Evolutionary conservation across 2,797 vertebrate genomes (phyloP).

Genomic region (Nannoperca australis): DNA sequence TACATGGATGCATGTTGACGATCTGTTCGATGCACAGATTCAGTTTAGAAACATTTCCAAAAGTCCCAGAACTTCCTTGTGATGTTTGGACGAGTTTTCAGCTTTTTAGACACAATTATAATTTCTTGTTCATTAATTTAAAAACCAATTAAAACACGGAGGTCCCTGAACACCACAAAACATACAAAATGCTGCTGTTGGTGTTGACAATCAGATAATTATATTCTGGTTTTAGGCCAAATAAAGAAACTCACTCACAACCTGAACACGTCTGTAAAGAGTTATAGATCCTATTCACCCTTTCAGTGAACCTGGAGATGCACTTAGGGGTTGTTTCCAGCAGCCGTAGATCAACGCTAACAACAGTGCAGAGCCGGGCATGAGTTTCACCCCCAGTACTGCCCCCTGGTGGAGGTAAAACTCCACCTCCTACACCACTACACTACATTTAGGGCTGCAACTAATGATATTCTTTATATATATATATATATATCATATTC

Average conservation of each 20-base stretch:
- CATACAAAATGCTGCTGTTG: background rate
- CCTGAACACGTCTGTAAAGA: conserved; percentile 5
- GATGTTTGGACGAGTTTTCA: background rate
- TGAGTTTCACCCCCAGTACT: background rate
- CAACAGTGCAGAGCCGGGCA: conserved; percentile 35
- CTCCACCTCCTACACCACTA: background rate
- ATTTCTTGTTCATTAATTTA: background rate
- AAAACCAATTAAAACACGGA: background rate
- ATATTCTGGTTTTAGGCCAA: background rate
- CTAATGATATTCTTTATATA: background rate
- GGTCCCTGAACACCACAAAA: too few species aligned
- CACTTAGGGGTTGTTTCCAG: conserved; percentile 71
- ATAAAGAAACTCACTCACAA: background rate
- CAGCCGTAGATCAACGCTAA: conserved; percentile 69
- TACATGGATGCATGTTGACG: rapidly evolving
- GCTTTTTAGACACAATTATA: background rate
- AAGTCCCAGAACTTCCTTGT: rapidly evolving
- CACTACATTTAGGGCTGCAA: background rate
- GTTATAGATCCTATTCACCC: conserved; percentile 70
- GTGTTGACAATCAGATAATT: background rate
- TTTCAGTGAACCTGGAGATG: conserved; percentile 76
- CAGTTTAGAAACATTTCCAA: background rate
- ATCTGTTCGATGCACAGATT: background rate
- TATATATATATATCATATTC: too few species aligned
- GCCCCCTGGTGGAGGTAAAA: conserved; percentile 58